Conservation (phyloP, 2,797 vertebrate genomes). For the Neomorphus geoffroyi region DNA sequence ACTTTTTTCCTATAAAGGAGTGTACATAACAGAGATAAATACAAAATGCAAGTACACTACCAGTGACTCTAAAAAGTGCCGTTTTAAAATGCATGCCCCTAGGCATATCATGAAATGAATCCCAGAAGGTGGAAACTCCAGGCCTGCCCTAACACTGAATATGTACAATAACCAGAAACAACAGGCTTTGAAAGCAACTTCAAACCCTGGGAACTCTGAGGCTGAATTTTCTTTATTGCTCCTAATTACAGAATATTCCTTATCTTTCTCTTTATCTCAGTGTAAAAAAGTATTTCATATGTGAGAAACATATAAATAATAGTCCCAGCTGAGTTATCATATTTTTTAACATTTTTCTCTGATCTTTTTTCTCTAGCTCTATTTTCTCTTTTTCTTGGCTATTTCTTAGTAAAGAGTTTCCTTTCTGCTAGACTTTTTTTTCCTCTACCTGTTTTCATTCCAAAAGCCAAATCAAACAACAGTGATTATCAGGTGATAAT, state of each 20-base stretch:
- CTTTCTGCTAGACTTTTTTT: not conserved
- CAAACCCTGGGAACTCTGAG: not conserved
- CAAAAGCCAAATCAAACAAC: not conserved
- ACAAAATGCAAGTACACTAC: not conserved
- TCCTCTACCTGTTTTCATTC: not conserved
- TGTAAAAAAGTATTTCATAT: not conserved
- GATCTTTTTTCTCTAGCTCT: not conserved
- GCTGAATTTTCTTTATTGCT: not conserved
- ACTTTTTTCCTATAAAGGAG: not conserved
- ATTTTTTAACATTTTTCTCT: not conserved
- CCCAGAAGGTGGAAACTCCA: constrained; percentile 18
- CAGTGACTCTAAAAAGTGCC: not conserved
- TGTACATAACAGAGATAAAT: not conserved
- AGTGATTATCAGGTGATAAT: not conserved
- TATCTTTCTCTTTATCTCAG: not conserved
- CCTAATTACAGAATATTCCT: not conserved
- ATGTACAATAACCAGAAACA: constrained; percentile 10
- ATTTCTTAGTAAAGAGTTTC: not conserved
- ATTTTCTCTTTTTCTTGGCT: not conserved
- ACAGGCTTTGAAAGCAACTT: not conserved
- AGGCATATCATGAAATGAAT: not conserved
- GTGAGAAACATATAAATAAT: not conserved
- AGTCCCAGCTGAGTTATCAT: not conserved
- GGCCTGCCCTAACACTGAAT: not conserved
- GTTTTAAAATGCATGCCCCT: constrained; percentile 2